phyloP scores from a whole-genome alignment of 2,888 invertebrate species.

The Phania funesta region DNA sequence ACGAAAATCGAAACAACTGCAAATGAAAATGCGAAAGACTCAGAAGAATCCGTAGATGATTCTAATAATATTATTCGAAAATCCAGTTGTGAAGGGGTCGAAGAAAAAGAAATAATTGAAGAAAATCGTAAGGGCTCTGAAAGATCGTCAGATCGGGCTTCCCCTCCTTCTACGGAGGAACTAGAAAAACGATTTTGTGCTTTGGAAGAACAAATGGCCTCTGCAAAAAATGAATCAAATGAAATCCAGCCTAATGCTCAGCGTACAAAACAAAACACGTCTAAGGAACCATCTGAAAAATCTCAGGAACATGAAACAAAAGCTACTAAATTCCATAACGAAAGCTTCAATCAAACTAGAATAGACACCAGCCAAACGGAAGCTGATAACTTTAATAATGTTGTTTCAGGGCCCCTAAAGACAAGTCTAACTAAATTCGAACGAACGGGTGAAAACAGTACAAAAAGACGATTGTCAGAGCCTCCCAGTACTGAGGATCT shows the following conservation, averaged over 20 bases:
- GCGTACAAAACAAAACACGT: conserved; percentile 30
- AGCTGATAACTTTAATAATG: neutral
- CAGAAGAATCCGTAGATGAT: neutral
- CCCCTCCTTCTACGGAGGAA: conserved; percentile 75
- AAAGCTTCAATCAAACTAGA: neutral
- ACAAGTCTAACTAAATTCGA: conserved; percentile 1
- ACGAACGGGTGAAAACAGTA: neutral
- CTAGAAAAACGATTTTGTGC: conserved; percentile 76
- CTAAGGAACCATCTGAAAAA: no score
- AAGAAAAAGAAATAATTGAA: neutral
- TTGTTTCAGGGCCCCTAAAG: no score
- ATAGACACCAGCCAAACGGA: neutral
- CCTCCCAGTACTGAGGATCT: conserved; percentile 71
- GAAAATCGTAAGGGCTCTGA: neutral
- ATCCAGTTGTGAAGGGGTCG: neutral
- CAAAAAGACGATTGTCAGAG: conserved; percentile 66
- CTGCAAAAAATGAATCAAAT: conserved; percentile 68
- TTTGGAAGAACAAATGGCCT: conserved; percentile 73
- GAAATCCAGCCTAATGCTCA: conserved; percentile 61
- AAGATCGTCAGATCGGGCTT: conserved; percentile 8
- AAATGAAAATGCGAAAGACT: neutral
- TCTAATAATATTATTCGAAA: neutral
- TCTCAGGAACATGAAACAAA: no score
- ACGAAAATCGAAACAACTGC: neutral
- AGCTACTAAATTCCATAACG: no score